Base-by-base conservation (phyloP, 2,113 vertebrate species). In the Nibea coibor region DNA sequence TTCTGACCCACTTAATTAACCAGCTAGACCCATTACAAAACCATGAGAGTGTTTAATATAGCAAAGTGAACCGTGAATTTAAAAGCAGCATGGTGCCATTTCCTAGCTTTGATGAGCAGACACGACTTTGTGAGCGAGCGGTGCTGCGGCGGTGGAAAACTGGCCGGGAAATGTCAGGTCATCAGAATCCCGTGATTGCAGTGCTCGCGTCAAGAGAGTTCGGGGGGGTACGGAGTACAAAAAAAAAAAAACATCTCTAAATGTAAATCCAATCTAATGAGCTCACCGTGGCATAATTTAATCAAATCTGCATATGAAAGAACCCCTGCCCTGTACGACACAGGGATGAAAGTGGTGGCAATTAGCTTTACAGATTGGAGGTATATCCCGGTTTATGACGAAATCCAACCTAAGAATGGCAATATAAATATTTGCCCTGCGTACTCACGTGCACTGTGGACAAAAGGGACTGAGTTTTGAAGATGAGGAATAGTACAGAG, bases 231-330 rank as follows among this genome's bases (percentile, higher is more conserved):
- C 20, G 78, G 76, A 78, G 84, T 62, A 91, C 69, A 83, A 90
- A 35, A 1, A 26, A 26, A 26, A 26, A 31, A 31, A 89, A 89
- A 79, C 87, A 86, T 91, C 73, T 71, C 73, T 90, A 89, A 91
- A 93, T 92, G 88, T 86, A 93, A 93, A 94, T 93, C 78, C 67
- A 75, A 81, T 83, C 88, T 91, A 91, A 93, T 89, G 78, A 93
- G 86, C 82, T 88, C 84, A 88, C 82, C 71, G 57, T 24, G 51
- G 87, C 61, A 87, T 91, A 92, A 93, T 92, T 93, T 84, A 87
- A 94, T 93, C 51, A 88, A 54, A 93, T 94, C 87, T 93, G 74
- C 83, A 91, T 91, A 91, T 91, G 88, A 93, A 95, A 91, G 91
- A 83, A 84, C 15, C 20, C 78, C 69, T 86, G 42, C 54, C 72